These are phyloP conservation scores for Drosophila cognata DNA, from an alignment of 2,888 invertebrate species.

Conservation along the genomic window DNA sequence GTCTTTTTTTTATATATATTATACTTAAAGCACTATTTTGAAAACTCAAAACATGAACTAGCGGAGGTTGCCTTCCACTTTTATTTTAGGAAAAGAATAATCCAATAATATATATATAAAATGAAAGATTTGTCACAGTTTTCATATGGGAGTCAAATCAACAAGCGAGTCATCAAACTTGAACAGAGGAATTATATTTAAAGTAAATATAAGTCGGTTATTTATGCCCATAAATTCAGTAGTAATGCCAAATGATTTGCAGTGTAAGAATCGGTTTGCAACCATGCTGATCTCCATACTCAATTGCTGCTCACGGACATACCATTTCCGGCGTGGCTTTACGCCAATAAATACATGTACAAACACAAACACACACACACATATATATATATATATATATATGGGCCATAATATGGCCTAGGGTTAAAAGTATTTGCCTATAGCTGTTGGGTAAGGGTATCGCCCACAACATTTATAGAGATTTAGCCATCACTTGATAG, in stretches of 20 bases:
- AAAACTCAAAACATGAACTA: not conserved
- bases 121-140: not conserved
- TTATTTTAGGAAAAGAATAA: not conserved
- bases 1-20: too few relatives aligned
- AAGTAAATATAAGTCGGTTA: not conserved
- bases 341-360: not conserved
- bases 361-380: not conserved
- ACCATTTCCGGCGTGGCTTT: conserved; percentile 11
- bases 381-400: not conserved
- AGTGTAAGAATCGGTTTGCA: not conserved
- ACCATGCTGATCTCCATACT: not conserved
- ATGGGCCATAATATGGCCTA: not conserved
- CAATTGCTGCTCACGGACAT: conserved; percentile 6
- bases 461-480: not conserved
- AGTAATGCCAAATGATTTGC: not conserved
- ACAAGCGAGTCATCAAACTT: not conserved
- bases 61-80: not conserved
- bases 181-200: not conserved
- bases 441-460: not conserved
- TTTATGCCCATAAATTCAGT: not conserved
- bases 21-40: not conserved
- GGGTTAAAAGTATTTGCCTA: not conserved
- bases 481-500: not conserved
- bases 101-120: not conserved
- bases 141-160: not conserved